A percentile compares a stretch with the other conserved stretches of the same genome.
phyloP scores from a whole-genome alignment of 2,797 vertebrate genomes.

The Amazona finschi region DNA sequence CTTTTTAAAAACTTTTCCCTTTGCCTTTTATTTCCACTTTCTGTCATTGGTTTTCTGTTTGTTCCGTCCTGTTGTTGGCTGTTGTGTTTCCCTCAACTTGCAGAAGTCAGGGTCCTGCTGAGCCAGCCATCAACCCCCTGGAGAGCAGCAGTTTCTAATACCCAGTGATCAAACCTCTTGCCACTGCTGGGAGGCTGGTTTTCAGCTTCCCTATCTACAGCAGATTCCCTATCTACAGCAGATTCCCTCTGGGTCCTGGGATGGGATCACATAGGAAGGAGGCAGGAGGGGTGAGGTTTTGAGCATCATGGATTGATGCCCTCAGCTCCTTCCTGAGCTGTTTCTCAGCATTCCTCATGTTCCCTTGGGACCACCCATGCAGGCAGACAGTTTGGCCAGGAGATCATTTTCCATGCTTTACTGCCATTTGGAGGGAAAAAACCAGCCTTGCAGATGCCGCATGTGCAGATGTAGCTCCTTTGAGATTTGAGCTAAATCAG shows the following conservation, averaged over 20 bases:
- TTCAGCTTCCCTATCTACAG: neutral
- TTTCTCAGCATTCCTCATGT: rapidly evolving
- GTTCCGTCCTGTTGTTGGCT: neutral
- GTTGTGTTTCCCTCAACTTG: neutral
- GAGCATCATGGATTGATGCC: neutral
- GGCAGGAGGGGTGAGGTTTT: neutral
- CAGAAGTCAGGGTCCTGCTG: rapidly evolving
- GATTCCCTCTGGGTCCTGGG: neutral
- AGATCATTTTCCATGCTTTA: neutral
- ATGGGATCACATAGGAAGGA: neutral
- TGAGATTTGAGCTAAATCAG: neutral
- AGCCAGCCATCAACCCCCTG: neutral
- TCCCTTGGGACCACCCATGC: neutral
- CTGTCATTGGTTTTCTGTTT: neutral
- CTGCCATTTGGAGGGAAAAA: rapidly evolving
- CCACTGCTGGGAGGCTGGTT: neutral
- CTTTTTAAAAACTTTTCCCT: neutral
- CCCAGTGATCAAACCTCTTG: neutral
- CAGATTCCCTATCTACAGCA: neutral
- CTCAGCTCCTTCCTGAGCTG: neutral
- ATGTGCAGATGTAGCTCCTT: neutral
- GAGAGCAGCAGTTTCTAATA: rapidly evolving
- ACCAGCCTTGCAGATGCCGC: neutral
- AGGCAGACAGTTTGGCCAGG: neutral
- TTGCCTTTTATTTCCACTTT: neutral